Conservation (phyloP, 23 tunicate genomes). For the Aplidium turbinatum region DNA sequence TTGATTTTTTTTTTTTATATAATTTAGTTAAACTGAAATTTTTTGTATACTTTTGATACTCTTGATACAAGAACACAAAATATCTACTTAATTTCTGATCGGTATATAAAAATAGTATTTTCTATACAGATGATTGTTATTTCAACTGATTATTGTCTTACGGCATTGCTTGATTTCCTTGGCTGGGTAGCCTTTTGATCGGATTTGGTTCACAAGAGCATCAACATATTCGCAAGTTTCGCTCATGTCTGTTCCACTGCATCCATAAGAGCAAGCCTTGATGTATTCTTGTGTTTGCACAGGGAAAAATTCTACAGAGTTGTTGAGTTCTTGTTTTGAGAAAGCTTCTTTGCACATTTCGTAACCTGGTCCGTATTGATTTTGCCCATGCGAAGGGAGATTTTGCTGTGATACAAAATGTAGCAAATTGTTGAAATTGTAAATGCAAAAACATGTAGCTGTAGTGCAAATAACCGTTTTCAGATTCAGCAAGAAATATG, state of each 20-base stretch:
- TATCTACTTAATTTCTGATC: too few relatives aligned
- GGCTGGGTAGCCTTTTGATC: background rate
- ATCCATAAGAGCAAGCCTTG: background rate
- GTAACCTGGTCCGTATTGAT: too few relatives aligned
- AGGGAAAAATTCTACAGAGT: background rate
- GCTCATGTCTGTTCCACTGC: constrained; percentile 9
- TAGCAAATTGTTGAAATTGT: too few relatives aligned
- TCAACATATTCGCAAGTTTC: constrained; percentile 12
- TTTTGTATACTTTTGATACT: too few relatives aligned
- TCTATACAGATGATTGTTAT: background rate
- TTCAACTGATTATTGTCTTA: too few relatives aligned
- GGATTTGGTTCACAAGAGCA: background rate
- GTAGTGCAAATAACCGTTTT: too few relatives aligned
- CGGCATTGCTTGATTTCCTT: constrained; percentile 14
- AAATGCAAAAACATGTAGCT: too few relatives aligned
- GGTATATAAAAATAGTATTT: too few relatives aligned
- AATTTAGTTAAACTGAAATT: background rate
- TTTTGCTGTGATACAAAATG: too few relatives aligned
- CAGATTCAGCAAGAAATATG: too few relatives aligned
- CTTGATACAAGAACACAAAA: too few relatives aligned
- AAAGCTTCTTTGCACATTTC: background rate
- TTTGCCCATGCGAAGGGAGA: too few relatives aligned
- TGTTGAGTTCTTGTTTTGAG: background rate
- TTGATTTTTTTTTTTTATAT: background rate
- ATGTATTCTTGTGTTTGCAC: constrained; percentile 12